These are phyloP conservation scores for Stratiolaelaps scimitus DNA, from an alignment of 1,140 invertebrate genomes.

Conservation along the genomic window DNA sequence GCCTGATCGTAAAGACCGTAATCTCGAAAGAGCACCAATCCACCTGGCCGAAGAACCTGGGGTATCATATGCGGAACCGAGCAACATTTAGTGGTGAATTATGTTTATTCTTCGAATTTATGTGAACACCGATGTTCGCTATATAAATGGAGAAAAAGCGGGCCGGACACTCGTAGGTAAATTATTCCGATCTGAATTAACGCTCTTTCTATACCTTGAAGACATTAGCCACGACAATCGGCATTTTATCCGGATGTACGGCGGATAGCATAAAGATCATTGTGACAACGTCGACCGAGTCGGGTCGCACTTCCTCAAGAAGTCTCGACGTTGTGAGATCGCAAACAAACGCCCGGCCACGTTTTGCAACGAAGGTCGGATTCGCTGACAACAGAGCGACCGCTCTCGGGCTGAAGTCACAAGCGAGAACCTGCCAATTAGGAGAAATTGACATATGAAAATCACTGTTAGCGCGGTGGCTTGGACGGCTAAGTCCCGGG, in stretches of 20 bases:
- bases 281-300: slow-evolving; percentile 53
- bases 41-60: slow-evolving; percentile 59
- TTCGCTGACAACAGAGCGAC: slow-evolving; percentile 65
- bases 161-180: slow-evolving; percentile 13
- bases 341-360: slow-evolving; percentile 58
- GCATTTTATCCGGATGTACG: slow-evolving; percentile 65
- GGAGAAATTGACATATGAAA: no score
- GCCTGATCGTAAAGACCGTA: slow-evolving; percentile 98
- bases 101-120: no score
- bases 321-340: slow-evolving; percentile 48
- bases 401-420: slow-evolving; percentile 83
- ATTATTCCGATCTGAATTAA: slow-evolving; percentile 32
- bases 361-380: slow-evolving; percentile 49
- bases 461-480: no score
- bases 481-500: no score
- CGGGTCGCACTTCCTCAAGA: slow-evolving; percentile 39
- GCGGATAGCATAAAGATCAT: slow-evolving; percentile 67
- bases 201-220: slow-evolving; percentile 45
- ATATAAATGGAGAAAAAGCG: not conserved
- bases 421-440: slow-evolving; percentile 56
- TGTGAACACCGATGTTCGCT: no score
- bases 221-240: slow-evolving; percentile 54
- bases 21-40: slow-evolving; percentile 77
- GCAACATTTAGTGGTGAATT: no score
- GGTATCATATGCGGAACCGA: not conserved